Conservation (phyloP, 2,888 invertebrate genomes). For the Troides aeacus region DNA sequence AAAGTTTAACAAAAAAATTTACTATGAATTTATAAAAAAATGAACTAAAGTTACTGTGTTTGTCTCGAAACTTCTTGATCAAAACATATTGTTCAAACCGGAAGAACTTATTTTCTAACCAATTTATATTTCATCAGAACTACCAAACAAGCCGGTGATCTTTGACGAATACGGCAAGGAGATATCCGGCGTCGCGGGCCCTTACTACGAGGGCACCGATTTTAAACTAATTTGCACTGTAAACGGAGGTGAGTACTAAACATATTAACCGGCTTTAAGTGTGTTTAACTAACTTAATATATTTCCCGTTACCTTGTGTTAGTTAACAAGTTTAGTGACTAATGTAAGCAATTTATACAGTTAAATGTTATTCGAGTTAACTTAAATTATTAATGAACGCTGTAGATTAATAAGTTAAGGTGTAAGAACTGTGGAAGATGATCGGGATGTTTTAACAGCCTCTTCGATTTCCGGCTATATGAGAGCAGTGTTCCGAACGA, state of each 20-base stretch:
- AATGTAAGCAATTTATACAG: neutral
- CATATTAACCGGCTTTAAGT: constrained; percentile 4
- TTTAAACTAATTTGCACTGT: constrained; percentile 87
- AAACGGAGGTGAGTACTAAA: constrained; percentile 81
- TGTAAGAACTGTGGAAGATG: too few species aligned
- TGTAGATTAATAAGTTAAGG: too few species aligned
- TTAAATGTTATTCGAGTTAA: neutral
- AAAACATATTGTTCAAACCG: too few species aligned
- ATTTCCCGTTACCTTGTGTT: neutral
- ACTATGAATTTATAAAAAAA: too few species aligned
- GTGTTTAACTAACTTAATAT: neutral
- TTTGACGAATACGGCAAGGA: constrained; percentile 85
- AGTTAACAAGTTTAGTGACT: neutral
- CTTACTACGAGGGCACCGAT: constrained; percentile 86
- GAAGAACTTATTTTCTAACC: neutral
- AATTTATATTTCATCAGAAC: constrained; percentile 78
- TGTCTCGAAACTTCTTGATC: too few species aligned
- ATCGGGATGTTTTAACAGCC: too few species aligned
- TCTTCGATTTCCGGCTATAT: too few species aligned
- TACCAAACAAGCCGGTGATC: constrained; percentile 86
- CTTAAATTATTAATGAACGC: too few species aligned
- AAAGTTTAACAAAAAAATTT: too few species aligned
- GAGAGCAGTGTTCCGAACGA: too few species aligned
- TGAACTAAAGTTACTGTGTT: too few species aligned
- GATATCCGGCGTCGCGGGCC: constrained; percentile 83